Conservation (phyloP, 2,113 vertebrate genomes). For the Xyliphius kryptos region DNA sequence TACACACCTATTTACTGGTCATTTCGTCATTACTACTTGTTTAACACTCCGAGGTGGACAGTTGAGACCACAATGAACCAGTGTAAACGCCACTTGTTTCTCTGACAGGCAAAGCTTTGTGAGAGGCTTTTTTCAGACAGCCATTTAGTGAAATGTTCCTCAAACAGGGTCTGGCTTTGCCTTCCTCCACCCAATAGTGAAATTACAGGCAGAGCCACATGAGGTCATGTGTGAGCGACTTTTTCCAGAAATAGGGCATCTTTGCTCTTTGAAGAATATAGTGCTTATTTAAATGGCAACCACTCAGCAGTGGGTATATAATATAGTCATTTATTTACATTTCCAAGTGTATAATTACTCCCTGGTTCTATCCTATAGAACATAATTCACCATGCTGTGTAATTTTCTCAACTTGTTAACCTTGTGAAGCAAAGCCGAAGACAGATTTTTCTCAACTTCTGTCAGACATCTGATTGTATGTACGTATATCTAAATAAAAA, state of each 20-base stretch:
- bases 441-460: too few species aligned
- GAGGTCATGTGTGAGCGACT: conserved; percentile 36
- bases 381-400: neutral
- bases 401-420: neutral
- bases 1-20: conserved; percentile 13
- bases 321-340: neutral
- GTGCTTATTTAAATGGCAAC: conserved; percentile 14
- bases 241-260: conserved; percentile 26
- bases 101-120: conserved; percentile 12
- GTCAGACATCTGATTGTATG: too few species aligned
- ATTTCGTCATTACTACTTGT: conserved; percentile 28
- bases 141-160: conserved; percentile 35
- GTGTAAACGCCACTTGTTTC: conserved; percentile 34
- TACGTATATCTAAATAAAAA: too few species aligned
- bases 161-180: conserved; percentile 33
- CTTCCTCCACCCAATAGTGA: conserved; percentile 33
- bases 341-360: conserved; percentile 2
- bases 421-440: neutral
- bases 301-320: neutral
- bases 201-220: conserved; percentile 33
- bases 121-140: conserved; percentile 13
- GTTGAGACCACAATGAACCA: conserved; percentile 23
- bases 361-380: neutral
- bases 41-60: conserved; percentile 25
- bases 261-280: conserved; percentile 11